Evolutionary conservation across 1,140 invertebrate genomes (phyloP).

Genomic region (Bombus superbus): DNA sequence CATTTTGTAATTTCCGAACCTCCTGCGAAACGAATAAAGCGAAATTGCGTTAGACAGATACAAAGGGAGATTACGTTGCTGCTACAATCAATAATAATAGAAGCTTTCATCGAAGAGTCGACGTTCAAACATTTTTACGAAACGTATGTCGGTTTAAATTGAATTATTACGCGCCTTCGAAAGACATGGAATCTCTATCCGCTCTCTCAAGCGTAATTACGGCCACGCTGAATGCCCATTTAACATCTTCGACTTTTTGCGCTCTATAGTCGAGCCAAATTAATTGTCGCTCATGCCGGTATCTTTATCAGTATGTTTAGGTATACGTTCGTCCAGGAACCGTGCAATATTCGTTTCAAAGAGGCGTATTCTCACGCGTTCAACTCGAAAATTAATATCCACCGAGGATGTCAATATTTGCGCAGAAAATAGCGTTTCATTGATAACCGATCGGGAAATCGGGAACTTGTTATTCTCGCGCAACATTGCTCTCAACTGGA

Average conservation of each 20-base stretch:
- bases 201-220: constrained; percentile 8
- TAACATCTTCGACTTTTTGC: constrained; percentile 11
- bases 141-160: background rate
- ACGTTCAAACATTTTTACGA: background rate
- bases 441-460: background rate
- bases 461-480: background rate
- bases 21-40: background rate
- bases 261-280: background rate
- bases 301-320: background rate
- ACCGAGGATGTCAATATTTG: background rate
- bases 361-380: background rate
- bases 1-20: too few species aligned
- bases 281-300: constrained; percentile 7
- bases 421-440: background rate
- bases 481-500: background rate
- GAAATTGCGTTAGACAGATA: background rate
- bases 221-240: background rate
- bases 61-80: background rate
- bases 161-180: background rate
- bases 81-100: background rate
- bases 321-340: too few species aligned
- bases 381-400: background rate
- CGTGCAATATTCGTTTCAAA: background rate
- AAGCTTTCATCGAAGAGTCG: background rate
- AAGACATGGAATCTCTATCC: background rate